Conservation (phyloP, 1,140 invertebrate genomes). For the Mesaphorura yosii region DNA sequence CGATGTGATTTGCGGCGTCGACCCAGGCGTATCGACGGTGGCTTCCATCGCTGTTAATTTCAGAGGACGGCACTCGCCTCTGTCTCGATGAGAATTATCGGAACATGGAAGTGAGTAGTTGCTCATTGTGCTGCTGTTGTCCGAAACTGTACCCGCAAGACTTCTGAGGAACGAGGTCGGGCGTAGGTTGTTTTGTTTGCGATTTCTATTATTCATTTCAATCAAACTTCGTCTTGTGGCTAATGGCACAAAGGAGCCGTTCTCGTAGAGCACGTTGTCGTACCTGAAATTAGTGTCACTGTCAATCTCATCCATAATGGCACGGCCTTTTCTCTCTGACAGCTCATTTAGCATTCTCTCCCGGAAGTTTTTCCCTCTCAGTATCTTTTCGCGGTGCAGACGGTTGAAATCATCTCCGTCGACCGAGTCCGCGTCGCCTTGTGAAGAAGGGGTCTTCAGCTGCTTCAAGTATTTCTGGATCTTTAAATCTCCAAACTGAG, state of each 20-base stretch:
- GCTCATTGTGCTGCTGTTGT: constrained; percentile 26
- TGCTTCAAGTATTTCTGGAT: constrained; percentile 30
- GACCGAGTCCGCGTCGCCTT: no score
- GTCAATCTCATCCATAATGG: neutral
- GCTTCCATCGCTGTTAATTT: constrained; percentile 20
- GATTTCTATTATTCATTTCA: constrained; percentile 30
- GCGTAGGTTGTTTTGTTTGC: constrained; percentile 6
- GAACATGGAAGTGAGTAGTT: constrained; percentile 27
- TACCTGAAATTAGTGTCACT: no score
- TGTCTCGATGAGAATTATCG: constrained; percentile 11
- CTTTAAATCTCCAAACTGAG: constrained; percentile 28
- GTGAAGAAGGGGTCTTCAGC: constrained; percentile 10
- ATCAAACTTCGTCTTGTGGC: constrained; percentile 27
- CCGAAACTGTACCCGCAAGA: constrained; percentile 14
- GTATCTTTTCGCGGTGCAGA: neutral
- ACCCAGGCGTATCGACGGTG: constrained; percentile 14
- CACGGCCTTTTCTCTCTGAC: neutral
- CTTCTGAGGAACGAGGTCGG: no score
- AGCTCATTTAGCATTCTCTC: no score
- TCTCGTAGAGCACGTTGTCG: constrained; percentile 27
- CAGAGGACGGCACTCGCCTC: neutral
- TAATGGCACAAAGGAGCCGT: constrained; percentile 28
- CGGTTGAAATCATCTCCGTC: neutral
- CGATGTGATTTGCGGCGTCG: constrained; percentile 22
- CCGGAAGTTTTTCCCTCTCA: neutral